Conservation (phyloP, 2,797 vertebrate genomes). For the Varecia variegata region DNA sequence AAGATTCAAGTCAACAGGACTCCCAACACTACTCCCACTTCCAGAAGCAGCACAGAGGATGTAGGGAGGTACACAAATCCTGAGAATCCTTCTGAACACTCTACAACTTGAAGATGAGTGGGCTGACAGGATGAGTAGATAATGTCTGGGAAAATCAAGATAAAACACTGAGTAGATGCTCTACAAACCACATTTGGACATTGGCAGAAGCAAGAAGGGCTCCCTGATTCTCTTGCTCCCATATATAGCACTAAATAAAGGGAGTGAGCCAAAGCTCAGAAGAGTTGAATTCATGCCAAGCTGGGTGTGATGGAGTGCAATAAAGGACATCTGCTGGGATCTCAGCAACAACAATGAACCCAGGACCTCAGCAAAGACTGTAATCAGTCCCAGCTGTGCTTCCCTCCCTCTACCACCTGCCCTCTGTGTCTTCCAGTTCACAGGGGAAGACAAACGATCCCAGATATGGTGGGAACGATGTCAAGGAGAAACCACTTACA, state of each 20-base stretch:
- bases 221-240: neutral
- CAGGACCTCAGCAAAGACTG: neutral
- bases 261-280: constrained; percentile 6
- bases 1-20: neutral
- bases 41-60: neutral
- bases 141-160: constrained; percentile 40
- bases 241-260: neutral
- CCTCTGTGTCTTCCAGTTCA: neutral
- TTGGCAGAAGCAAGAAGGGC: neutral
- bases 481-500: neutral
- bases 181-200: constrained; percentile 47
- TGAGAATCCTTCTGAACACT: neutral
- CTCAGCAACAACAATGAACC: neutral
- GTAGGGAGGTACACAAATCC: neutral
- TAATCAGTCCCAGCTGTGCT: neutral
- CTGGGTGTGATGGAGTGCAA: neutral
- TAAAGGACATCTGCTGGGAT: constrained; percentile 35
- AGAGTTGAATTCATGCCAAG: constrained; percentile 1
- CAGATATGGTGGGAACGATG: neutral
- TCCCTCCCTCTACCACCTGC: neutral
- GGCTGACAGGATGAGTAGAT: neutral
- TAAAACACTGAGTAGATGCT: neutral
- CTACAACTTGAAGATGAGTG: neutral
- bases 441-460: neutral
- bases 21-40: neutral